Evolutionary conservation across 2,797 vertebrate species (phyloP).

Genomic region (Monodelphis domestica): DNA sequence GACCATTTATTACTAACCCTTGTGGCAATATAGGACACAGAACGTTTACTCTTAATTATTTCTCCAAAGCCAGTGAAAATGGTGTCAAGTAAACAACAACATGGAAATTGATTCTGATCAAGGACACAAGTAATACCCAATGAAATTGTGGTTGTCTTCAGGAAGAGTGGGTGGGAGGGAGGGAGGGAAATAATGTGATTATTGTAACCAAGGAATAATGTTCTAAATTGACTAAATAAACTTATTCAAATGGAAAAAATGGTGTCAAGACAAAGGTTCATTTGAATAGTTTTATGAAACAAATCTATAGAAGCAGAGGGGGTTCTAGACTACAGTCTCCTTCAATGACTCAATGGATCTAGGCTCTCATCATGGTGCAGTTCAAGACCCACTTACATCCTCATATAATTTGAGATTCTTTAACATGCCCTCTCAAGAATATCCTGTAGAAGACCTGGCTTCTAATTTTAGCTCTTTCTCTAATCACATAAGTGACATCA

Average conservation of each 20-base stretch:
- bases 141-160: no score
- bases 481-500: not conserved
- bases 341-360: not conserved
- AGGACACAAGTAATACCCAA: no score
- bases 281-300: not conserved
- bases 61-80: conserved; percentile 41
- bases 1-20: conserved; percentile 62
- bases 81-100: no score
- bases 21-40: conserved; percentile 37
- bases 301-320: accelerated
- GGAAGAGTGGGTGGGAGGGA: no score
- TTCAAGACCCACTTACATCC: not conserved
- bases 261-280: not conserved
- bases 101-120: no score
- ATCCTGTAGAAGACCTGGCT: not conserved
- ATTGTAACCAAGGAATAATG: no score
- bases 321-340: not conserved
- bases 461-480: not conserved
- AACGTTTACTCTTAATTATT: conserved; percentile 28
- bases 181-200: no score
- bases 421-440: not conserved
- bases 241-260: no score
- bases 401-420: not conserved
- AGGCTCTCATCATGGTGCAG: not conserved
- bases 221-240: no score